Conservation (phyloP, 2,888 invertebrate genomes). For the Euplagia quadripunctaria region DNA sequence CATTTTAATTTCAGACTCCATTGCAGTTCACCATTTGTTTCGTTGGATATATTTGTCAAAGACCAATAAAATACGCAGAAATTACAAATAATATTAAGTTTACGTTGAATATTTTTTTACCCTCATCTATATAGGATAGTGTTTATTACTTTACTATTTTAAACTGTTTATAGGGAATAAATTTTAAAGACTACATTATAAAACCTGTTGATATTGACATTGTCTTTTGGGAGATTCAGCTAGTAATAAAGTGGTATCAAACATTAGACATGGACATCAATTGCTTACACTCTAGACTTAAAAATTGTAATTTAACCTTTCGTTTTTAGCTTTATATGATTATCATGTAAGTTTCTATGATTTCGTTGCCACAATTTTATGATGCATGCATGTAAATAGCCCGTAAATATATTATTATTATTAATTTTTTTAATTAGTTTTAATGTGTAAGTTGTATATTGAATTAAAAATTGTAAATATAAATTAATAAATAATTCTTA, state of each 20-base stretch:
- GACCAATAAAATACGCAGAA: constrained; percentile 22
- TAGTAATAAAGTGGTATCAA: neutral
- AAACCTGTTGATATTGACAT: neutral
- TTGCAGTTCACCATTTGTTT: constrained; percentile 33
- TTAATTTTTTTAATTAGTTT: too few species aligned
- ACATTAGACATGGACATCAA: neutral
- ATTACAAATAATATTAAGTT: neutral
- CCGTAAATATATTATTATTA: too few species aligned
- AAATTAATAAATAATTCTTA: too few species aligned
- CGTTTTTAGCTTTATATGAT: too few species aligned
- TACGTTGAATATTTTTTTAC: neutral
- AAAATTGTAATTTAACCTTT: too few species aligned
- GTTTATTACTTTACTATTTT: neutral
- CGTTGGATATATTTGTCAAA: constrained; percentile 19
- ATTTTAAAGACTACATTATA: neutral
- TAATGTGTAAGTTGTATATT: too few species aligned
- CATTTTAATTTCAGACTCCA: constrained; percentile 64
- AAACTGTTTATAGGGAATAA: too few species aligned
- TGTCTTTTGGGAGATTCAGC: neutral
- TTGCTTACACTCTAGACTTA: too few species aligned
- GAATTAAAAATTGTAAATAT: too few species aligned
- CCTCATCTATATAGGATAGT: neutral
- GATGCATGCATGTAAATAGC: too few species aligned
- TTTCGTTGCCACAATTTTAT: too few species aligned
- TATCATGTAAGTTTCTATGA: too few species aligned